Evolutionary conservation across 2,113 vertebrate species (phyloP), one percentile per base, ranked within the genome.

Genomic region (Cathartes aura): DNA sequence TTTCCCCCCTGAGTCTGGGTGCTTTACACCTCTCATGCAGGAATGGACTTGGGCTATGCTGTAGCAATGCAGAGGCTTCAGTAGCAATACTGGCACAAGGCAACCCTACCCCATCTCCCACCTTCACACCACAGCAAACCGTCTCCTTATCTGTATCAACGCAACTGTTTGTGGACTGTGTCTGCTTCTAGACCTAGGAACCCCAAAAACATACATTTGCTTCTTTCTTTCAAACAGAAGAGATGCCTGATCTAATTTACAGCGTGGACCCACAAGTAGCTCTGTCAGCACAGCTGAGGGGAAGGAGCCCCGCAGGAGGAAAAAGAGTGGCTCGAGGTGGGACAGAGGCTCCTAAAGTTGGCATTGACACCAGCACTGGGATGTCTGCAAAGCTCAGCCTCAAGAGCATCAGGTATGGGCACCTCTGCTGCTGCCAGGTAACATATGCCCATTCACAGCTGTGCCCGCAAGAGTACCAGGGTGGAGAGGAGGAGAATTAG

Each of bases 251-350:
- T 29, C 15, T 56, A n/a, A 43, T 74, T 78, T 67, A 67, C 34
- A 19, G 6, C 0, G 0, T 8, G 16, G 47, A 47, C 5, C 23
- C 47, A 40, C 6, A 32, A 42, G 47, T 18, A 52, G 32, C 3
- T 42, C 17, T 55, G 27, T 42, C 53, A 73, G 48, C 48, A 64
- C 19, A 70, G 29, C 16, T 43, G 26, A 32, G 32, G 29, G 16
- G 8, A 95, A 70, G 38, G 12, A 66, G 32, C 10, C 45, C 21
- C 62, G 38, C 18, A 26, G 32, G 4, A 6, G 11, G 2, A 2
- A 5, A 40, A 60, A 73, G 26, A 70, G 42, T 30, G 38, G 42
- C 12, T 75, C 42, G 75, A 76, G n/a, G 5, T 27, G 42, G 50
- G 22, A 5, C 6, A 5, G 11, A 47, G 23, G 26, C 3, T 40